phyloP scores from a whole-genome alignment of 2,888 invertebrate species.

The Drosophila fungiperda region DNA sequence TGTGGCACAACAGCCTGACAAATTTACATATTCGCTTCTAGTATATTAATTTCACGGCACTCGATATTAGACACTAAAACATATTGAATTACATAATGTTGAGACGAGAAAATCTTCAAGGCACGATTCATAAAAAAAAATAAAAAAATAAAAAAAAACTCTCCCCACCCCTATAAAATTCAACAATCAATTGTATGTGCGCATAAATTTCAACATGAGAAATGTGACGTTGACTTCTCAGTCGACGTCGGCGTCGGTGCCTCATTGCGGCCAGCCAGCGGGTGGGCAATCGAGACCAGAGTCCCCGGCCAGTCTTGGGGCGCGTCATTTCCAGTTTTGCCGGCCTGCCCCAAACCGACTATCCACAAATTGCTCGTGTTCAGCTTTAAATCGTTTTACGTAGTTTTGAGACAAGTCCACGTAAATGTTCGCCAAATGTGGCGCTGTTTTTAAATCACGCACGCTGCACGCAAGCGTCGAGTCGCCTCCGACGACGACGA shows the following conservation, averaged over 20 bases:
- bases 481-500: slow-evolving; percentile 15
- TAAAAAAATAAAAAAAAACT: background rate
- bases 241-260: slow-evolving; percentile 19
- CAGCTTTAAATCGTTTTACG: slow-evolving; percentile 79
- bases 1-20: background rate
- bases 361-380: slow-evolving; percentile 79
- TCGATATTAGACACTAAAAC: slow-evolving; percentile 57
- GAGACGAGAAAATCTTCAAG: slow-evolving; percentile 24
- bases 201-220: slow-evolving; percentile 74
- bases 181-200: slow-evolving; percentile 70
- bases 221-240: slow-evolving; percentile 56
- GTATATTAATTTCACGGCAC: slow-evolving; percentile 59
- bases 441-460: slow-evolving; percentile 81
- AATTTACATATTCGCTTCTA: slow-evolving; percentile 46
- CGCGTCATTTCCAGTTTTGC: slow-evolving; percentile 9
- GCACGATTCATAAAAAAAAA: slow-evolving; percentile 31
- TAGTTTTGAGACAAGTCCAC: slow-evolving; percentile 73
- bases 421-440: slow-evolving; percentile 78
- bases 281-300: slow-evolving; percentile 42
- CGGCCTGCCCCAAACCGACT: slow-evolving; percentile 34
- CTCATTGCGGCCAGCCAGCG: slow-evolving; percentile 47
- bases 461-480: slow-evolving; percentile 65
- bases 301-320: slow-evolving; percentile 14
- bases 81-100: slow-evolving; percentile 63
- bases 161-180: slow-evolving; percentile 2